phyloP scores from a whole-genome alignment of 2,888 invertebrate genomes.

The Acrocyrtus sp. region DNA sequence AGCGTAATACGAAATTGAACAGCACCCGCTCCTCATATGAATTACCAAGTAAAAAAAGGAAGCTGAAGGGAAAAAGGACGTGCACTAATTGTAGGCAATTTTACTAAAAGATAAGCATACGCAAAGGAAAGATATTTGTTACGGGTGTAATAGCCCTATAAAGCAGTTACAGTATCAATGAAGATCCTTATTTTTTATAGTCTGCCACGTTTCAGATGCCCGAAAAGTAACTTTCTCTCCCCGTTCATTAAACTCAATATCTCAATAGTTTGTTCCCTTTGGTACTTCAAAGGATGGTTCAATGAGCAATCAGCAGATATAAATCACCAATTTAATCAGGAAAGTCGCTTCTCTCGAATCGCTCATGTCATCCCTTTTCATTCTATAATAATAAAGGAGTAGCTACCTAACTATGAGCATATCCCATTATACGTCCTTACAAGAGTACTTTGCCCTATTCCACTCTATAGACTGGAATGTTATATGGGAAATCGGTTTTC shows the following conservation, averaged over 20 bases:
- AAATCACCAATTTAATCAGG: slow-evolving; percentile 63
- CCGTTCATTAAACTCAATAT: slow-evolving; percentile 53
- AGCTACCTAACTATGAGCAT: not conserved
- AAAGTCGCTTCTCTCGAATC: slow-evolving; percentile 58
- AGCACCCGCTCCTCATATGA: not conserved
- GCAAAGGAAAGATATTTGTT: not conserved
- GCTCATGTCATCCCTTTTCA: slow-evolving; percentile 60
- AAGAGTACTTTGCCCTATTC: too few species aligned
- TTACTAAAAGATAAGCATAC: not conserved
- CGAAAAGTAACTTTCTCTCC: slow-evolving; percentile 44
- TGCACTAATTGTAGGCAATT: not conserved
- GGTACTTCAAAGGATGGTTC: slow-evolving; percentile 54
- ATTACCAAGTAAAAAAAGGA: not conserved
- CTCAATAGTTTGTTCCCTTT: slow-evolving; percentile 40
- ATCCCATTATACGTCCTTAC: too few species aligned
- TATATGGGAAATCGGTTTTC: too few species aligned
- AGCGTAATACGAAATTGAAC: not conserved
- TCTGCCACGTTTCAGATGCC: slow-evolving; percentile 5
- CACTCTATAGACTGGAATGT: too few species aligned
- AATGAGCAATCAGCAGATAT: slow-evolving; percentile 62
- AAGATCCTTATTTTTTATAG: not conserved
- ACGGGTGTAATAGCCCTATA: not conserved
- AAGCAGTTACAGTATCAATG: slow-evolving; percentile 15
- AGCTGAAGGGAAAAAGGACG: not conserved
- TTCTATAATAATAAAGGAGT: slow-evolving; percentile 23